phyloP scores from a whole-genome alignment of 2,113 vertebrate genomes.

The Apeltes quadracus region DNA sequence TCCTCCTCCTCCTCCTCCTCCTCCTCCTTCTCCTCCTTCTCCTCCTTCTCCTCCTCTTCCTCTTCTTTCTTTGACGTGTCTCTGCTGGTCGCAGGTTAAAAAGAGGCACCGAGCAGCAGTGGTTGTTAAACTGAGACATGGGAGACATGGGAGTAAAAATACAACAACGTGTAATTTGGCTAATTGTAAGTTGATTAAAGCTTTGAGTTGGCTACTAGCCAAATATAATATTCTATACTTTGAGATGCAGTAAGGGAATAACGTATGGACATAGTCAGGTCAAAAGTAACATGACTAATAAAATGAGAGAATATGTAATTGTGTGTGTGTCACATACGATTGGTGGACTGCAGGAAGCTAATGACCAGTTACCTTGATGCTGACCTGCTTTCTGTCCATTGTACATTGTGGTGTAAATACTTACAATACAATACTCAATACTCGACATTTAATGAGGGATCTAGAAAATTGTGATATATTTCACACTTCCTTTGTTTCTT shows the following conservation, averaged over 20 bases:
- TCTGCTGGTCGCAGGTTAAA: slow-evolving; percentile 10
- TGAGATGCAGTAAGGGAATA: not conserved
- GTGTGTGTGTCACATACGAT: too few species aligned
- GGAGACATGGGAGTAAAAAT: too few species aligned
- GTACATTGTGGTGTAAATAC: too few species aligned
- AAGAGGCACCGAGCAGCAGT: not conserved
- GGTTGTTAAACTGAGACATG: not conserved
- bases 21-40: not conserved
- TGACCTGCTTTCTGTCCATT: too few species aligned
- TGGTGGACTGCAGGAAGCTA: too few species aligned
- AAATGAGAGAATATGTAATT: not conserved
- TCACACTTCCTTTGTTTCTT: not conserved
- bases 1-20: not conserved
- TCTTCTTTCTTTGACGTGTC: not conserved
- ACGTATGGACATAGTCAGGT: not conserved
- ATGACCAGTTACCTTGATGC: too few species aligned
- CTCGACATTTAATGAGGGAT: not conserved
- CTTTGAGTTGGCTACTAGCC: not conserved
- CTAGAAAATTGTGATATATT: not conserved
- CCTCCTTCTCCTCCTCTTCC: not conserved
- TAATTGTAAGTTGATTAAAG: not conserved
- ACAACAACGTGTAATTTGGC: not conserved
- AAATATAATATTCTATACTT: not conserved
- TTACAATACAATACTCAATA: too few species aligned
- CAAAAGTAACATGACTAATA: not conserved